Conservation (phyloP, 2,888 invertebrate species). For the Netelia fuscicornis region DNA sequence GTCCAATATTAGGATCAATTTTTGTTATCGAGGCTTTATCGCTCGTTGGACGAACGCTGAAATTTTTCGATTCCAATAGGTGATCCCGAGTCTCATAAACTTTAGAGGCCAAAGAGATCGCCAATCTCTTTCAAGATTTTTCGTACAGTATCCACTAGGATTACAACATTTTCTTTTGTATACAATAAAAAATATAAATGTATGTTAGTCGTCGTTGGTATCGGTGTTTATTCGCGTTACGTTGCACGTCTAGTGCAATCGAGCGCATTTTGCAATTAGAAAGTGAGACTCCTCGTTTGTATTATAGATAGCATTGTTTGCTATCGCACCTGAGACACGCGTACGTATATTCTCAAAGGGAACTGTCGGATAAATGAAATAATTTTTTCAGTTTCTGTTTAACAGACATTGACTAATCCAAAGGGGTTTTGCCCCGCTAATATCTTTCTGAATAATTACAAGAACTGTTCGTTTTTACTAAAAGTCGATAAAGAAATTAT, state of each 20-base stretch:
- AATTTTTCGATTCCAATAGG: neutral
- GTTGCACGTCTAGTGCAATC: neutral
- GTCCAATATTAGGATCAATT: neutral
- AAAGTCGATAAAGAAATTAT: slow-evolving; percentile 2
- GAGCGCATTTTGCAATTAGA: slow-evolving; percentile 3
- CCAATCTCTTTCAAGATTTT: slow-evolving; percentile 11
- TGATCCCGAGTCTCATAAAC: neutral
- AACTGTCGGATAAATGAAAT: slow-evolving; percentile 26
- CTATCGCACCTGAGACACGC: slow-evolving; percentile 30
- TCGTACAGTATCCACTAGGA: slow-evolving; percentile 12
- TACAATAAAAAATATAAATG: slow-evolving; percentile 44
- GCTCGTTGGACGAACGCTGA: neutral
- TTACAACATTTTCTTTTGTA: slow-evolving; percentile 32
- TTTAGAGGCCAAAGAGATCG: neutral
- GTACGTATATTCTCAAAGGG: neutral
- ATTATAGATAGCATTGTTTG: slow-evolving; percentile 33
- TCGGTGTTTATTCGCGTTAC: neutral
- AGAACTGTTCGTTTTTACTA: neutral
- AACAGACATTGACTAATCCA: slow-evolving; percentile 6
- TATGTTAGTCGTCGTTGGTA: slow-evolving; percentile 36
- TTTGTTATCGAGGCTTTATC: neutral
- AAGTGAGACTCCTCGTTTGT: slow-evolving; percentile 33
- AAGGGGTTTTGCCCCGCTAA: neutral
- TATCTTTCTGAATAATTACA: slow-evolving; percentile 3
- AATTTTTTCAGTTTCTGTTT: slow-evolving; percentile 1